Conservation (phyloP, 2,888 invertebrate species). For the Drosophila meridiana region DNA sequence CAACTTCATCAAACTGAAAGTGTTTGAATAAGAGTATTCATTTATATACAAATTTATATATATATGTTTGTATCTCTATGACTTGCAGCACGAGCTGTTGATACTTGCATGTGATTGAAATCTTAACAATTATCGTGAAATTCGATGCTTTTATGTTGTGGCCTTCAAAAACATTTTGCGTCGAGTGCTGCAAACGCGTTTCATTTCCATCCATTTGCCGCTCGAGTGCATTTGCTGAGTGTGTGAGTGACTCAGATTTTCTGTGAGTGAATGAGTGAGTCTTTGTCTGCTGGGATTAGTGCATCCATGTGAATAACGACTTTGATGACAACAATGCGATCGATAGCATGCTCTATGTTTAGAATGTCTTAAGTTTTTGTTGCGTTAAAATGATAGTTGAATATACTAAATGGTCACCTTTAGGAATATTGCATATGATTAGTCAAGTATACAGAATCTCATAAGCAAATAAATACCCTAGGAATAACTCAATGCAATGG, state of each 20-base stretch:
- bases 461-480: background rate
- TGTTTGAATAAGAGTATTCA: background rate
- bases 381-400: background rate
- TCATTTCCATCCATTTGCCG: conserved; percentile 39
- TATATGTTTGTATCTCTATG: background rate
- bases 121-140: conserved; percentile 50
- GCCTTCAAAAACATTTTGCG: conserved; percentile 39
- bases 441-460: background rate
- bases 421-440: background rate
- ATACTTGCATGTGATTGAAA: conserved; percentile 40
- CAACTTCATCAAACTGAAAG: conserved; percentile 23
- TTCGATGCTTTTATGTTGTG: conserved; percentile 28
- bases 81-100: conserved; percentile 2
- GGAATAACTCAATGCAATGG: background rate
- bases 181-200: conserved; percentile 20
- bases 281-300: conserved; percentile 37
- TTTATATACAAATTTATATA: background rate
- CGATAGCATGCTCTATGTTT: conserved; percentile 47
- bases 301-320: conserved; percentile 66
- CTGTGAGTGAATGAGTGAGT: conserved; percentile 22
- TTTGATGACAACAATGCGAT: conserved; percentile 41
- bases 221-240: conserved; percentile 54
- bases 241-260: conserved; percentile 13
- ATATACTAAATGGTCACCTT: background rate
- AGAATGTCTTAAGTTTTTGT: background rate